These are phyloP conservation scores for Andrena hattorfiana DNA, from an alignment of 2,888 invertebrate genomes.

Conservation along the genomic window DNA sequence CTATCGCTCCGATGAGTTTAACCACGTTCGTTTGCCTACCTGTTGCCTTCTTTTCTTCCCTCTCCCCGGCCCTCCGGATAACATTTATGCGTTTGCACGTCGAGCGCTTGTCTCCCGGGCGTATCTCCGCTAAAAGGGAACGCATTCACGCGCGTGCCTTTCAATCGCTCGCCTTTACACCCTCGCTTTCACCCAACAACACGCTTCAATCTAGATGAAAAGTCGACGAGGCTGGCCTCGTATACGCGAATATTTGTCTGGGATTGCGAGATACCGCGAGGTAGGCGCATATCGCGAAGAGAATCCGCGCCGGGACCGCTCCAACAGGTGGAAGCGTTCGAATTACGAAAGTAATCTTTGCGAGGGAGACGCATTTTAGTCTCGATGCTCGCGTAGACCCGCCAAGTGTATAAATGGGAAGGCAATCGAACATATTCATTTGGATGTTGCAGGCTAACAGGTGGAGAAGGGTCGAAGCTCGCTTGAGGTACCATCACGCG, in stretches of 20 bases:
- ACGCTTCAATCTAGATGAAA: slow-evolving; percentile 45
- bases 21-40: slow-evolving; percentile 51
- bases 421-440: neutral
- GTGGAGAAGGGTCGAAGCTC: slow-evolving; percentile 62
- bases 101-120: slow-evolving; percentile 14
- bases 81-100: slow-evolving; percentile 56
- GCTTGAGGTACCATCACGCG: slow-evolving; percentile 80
- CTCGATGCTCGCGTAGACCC: neutral
- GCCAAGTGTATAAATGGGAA: neutral
- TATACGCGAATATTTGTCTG: neutral
- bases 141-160: slow-evolving; percentile 26
- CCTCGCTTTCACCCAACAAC: slow-evolving; percentile 6
- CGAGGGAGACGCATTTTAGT: neutral
- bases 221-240: slow-evolving; percentile 6
- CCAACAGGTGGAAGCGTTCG: slow-evolving; percentile 48
- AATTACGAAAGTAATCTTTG: neutral
- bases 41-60: slow-evolving; percentile 62
- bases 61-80: slow-evolving; percentile 26
- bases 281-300: neutral
- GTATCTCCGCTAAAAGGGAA: neutral
- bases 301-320: slow-evolving; percentile 29
- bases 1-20: slow-evolving; percentile 15
- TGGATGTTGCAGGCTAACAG: slow-evolving; percentile 56
- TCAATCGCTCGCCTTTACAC: slow-evolving; percentile 19
- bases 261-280: neutral